phyloP scores from a whole-genome alignment of 1,140 invertebrate genomes.

The Pinna nobilis region DNA sequence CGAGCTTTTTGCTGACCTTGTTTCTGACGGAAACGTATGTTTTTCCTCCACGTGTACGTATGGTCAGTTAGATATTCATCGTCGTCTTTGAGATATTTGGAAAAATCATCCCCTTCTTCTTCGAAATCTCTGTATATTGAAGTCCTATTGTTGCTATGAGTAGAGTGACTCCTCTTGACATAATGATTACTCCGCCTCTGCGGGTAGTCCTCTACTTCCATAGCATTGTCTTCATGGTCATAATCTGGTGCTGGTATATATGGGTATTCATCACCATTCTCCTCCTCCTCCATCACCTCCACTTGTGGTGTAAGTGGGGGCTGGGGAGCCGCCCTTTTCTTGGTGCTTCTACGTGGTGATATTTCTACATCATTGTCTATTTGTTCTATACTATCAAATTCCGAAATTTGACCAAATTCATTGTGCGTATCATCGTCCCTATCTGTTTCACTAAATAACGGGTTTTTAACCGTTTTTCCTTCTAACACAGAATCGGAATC shows the following conservation, averaged over 20 bases:
- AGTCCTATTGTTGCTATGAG: not conserved
- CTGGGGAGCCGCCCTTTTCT: slow-evolving; percentile 25
- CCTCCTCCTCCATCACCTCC: slow-evolving; percentile 13
- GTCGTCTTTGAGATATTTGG: slow-evolving; percentile 37
- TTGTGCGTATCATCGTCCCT: not conserved
- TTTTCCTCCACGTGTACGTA: slow-evolving; percentile 38
- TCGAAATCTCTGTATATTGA: slow-evolving; percentile 2
- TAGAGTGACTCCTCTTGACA: not conserved
- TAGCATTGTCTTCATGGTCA: slow-evolving; percentile 22
- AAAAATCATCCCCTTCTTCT: slow-evolving; percentile 36
- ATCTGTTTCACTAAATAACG: slow-evolving; percentile 2
- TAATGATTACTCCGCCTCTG: not conserved
- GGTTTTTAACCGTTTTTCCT: slow-evolving; percentile 8
- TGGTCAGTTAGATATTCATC: slow-evolving; percentile 33
- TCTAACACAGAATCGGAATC: slow-evolving; percentile 3
- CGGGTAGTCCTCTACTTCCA: slow-evolving; percentile 4
- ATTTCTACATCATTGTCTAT: not conserved
- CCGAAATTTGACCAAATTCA: not conserved
- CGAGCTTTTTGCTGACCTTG: not conserved
- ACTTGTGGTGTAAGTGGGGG: slow-evolving; percentile 15
- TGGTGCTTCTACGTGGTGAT: not conserved
- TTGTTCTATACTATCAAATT: slow-evolving; percentile 10
- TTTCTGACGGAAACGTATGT: slow-evolving; percentile 20
- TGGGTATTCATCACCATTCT: slow-evolving; percentile 22
- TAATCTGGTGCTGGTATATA: slow-evolving; percentile 40